Percentiles rank a stretch among this genome's conserved stretches.
These are phyloP conservation scores for Rhingia campestris DNA, from an alignment of 2,888 invertebrate species.

Conservation along the genomic window DNA sequence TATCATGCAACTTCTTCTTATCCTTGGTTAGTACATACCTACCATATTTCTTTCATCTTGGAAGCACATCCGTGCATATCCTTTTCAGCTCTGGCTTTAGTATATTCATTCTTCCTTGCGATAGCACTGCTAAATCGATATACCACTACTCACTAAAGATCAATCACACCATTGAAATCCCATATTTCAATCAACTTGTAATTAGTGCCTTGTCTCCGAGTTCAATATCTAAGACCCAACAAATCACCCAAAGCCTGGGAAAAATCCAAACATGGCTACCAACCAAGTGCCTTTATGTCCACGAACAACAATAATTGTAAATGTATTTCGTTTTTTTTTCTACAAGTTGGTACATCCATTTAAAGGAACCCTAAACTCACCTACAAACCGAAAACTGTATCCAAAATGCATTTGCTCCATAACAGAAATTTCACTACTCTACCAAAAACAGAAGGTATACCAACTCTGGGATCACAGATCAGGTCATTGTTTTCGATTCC, in stretches of 20 bases:
- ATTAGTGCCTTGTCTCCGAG: neutral
- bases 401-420: slow-evolving; percentile 48
- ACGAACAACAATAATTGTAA: neutral
- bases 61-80: too few relatives aligned
- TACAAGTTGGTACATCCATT: slow-evolving; percentile 23
- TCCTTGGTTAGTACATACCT: too few relatives aligned
- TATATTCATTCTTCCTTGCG: too few relatives aligned
- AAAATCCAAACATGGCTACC: slow-evolving; percentile 51
- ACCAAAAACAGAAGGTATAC: slow-evolving; percentile 56
- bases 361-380: slow-evolving; percentile 49
- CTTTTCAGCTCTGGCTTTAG: too few relatives aligned
- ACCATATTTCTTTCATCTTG: too few relatives aligned
- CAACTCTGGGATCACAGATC: slow-evolving; percentile 69
- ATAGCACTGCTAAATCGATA: too few relatives aligned
- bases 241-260: slow-evolving; percentile 40
- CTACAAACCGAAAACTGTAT: slow-evolving; percentile 32
- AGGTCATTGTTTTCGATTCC: slow-evolving; percentile 68
- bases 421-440: slow-evolving; percentile 56
- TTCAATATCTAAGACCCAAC: neutral
- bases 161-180: neutral
- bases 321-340: slow-evolving; percentile 5
- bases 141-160: neutral
- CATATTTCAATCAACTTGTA: slow-evolving; percentile 9
- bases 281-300: slow-evolving; percentile 57
- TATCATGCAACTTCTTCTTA: too few relatives aligned